Percentiles rank a stretch among this genome's conserved stretches.
Evolutionary conservation across 2,888 invertebrate genomes (phyloP).

Genomic region (Onchidella celtica): DNA sequence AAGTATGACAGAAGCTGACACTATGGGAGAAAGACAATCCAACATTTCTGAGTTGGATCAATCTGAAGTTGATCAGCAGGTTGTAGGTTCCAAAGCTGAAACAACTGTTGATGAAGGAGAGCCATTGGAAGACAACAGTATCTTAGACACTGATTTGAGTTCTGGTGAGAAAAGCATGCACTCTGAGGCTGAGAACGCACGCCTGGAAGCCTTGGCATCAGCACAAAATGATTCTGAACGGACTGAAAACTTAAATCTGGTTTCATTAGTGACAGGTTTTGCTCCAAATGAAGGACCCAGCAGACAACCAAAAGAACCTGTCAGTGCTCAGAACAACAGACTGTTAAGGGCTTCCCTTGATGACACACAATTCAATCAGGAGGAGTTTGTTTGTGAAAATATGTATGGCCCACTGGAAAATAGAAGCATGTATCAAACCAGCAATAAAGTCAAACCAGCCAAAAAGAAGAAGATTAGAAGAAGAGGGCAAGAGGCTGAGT

Average conservation of each 20-base stretch:
- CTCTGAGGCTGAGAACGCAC: background rate
- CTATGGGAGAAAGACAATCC: background rate
- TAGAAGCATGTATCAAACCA: slow-evolving; percentile 16
- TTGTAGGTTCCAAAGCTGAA: background rate
- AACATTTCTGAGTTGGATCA: too few species aligned
- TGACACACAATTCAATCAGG: slow-evolving; percentile 15
- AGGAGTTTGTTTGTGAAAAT: slow-evolving; percentile 5
- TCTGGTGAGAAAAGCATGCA: background rate
- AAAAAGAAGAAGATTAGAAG: background rate
- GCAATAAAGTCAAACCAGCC: background rate
- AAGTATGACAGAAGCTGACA: background rate
- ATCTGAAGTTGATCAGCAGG: background rate
- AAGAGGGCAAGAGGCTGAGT: background rate
- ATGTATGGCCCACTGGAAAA: slow-evolving; percentile 1
- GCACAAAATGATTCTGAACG: slow-evolving; percentile 12
- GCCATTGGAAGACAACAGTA: background rate
- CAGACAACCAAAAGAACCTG: background rate
- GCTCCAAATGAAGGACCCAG: background rate
- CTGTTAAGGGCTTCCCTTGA: slow-evolving; percentile 6
- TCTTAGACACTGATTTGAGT: background rate
- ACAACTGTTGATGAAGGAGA: background rate
- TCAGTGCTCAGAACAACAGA: background rate
- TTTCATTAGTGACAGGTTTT: slow-evolving; percentile 17
- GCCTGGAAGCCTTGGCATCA: background rate
- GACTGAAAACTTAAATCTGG: background rate